Conservation (phyloP, 2,113 vertebrate species). For the Petromus typicus region DNA sequence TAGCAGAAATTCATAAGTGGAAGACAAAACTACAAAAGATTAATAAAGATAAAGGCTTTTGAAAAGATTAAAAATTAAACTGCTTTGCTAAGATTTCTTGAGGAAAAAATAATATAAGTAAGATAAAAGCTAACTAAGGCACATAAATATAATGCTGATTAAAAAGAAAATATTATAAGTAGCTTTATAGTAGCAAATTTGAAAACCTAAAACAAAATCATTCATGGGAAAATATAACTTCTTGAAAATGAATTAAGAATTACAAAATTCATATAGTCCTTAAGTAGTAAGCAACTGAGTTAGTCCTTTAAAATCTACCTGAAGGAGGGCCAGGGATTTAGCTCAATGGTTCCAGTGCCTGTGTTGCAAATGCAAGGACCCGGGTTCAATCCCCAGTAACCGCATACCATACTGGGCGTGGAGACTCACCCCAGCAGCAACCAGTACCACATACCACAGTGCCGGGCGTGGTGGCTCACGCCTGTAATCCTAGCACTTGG, state of each 20-base stretch:
- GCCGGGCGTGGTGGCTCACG: no score
- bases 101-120: not conserved
- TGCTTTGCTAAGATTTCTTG: not conserved
- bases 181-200: not conserved
- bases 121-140: not conserved
- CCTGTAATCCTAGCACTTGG: no score
- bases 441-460: no score
- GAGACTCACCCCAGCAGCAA: no score
- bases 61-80: not conserved
- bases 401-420: no score
- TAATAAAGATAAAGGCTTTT: not conserved
- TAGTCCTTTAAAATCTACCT: no score
- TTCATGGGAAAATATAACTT: slow-evolving; percentile 27
- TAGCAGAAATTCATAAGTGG: not conserved
- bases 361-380: no score
- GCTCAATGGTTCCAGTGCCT: no score
- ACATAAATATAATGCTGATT: not conserved
- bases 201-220: slow-evolving; percentile 17
- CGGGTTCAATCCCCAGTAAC: no score
- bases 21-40: slow-evolving; percentile 8
- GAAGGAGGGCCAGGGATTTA: no score
- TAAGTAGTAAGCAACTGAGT: not conserved
- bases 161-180: not conserved
- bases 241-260: slow-evolving; percentile 16
- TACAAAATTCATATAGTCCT: not conserved